Evolutionary conservation across 2,888 invertebrate genomes (phyloP).

Genomic region (Drosophila kanekoi): DNA sequence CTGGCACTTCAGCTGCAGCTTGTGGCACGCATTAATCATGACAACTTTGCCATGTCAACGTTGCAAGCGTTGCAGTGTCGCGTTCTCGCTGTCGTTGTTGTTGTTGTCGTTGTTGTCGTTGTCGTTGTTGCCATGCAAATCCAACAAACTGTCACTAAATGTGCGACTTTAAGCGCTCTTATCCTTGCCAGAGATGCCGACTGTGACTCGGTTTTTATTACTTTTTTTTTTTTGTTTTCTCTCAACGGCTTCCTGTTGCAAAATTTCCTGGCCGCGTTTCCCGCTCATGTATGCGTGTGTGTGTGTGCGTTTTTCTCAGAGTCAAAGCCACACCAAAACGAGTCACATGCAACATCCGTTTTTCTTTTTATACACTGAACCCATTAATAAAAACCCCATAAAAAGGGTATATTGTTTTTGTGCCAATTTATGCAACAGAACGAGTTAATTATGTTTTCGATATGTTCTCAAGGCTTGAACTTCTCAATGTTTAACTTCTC

Average conservation of each 20-base stretch:
- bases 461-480: no score
- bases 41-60: slow-evolving; percentile 71
- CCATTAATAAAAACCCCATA: no score
- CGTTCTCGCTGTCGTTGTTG: slow-evolving; percentile 19
- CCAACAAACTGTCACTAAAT: slow-evolving; percentile 80
- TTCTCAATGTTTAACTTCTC: no score
- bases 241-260: slow-evolving; percentile 59
- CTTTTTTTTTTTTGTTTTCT: slow-evolving; percentile 7
- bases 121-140: slow-evolving; percentile 63
- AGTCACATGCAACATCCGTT: slow-evolving; percentile 75
- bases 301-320: slow-evolving; percentile 56
- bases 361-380: slow-evolving; percentile 22
- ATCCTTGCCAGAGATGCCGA: slow-evolving; percentile 59
- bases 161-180: slow-evolving; percentile 80
- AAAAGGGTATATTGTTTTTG: no score
- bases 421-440: no score
- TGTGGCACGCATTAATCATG: slow-evolving; percentile 75
- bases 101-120: slow-evolving; percentile 13
- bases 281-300: slow-evolving; percentile 9
- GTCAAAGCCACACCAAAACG: slow-evolving; percentile 61
- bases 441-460: no score
- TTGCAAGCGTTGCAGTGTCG: slow-evolving; percentile 26
- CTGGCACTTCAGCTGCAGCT: slow-evolving; percentile 48
- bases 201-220: slow-evolving; percentile 27
- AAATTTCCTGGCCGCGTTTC: slow-evolving; percentile 59